These are phyloP conservation scores for Peucedramus taeniatus DNA, from an alignment of 2,113 vertebrate species.

Conservation along the genomic window DNA sequence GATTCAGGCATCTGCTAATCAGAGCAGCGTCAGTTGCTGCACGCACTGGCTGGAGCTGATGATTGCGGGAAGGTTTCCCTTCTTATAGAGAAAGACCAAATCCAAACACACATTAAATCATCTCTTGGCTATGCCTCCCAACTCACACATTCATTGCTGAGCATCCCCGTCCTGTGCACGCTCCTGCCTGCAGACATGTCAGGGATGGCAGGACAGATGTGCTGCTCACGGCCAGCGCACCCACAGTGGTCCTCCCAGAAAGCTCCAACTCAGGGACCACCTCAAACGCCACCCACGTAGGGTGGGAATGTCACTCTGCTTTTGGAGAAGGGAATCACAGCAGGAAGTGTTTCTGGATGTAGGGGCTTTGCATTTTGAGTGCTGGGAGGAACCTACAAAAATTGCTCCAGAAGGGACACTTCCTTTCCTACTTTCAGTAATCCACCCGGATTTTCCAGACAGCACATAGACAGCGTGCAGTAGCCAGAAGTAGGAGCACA, in stretches of 20 bases:
- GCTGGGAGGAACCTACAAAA: background rate
- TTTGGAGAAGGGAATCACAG: background rate
- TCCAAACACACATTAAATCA: background rate
- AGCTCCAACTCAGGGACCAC: background rate
- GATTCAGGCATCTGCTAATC: conserved; percentile 39
- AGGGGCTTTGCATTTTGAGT: background rate
- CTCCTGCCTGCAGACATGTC: background rate
- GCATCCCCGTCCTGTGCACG: fast-evolving
- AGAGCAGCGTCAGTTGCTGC: background rate
- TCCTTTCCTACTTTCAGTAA: background rate
- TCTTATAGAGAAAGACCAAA: background rate
- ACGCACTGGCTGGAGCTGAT: background rate
- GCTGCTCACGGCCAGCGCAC: background rate
- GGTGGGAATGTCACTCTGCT: background rate
- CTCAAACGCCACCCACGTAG: fast-evolving
- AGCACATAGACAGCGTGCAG: background rate
- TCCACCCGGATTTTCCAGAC: background rate
- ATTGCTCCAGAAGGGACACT: background rate
- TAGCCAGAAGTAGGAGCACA: background rate
- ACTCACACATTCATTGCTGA: background rate
- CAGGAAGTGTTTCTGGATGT: background rate
- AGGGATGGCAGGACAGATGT: background rate
- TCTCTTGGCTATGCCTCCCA: background rate
- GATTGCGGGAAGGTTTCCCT: background rate
- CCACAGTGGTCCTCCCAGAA: background rate